phyloP scores from a whole-genome alignment of 2,113 vertebrate species.

The Lepus americanus region DNA sequence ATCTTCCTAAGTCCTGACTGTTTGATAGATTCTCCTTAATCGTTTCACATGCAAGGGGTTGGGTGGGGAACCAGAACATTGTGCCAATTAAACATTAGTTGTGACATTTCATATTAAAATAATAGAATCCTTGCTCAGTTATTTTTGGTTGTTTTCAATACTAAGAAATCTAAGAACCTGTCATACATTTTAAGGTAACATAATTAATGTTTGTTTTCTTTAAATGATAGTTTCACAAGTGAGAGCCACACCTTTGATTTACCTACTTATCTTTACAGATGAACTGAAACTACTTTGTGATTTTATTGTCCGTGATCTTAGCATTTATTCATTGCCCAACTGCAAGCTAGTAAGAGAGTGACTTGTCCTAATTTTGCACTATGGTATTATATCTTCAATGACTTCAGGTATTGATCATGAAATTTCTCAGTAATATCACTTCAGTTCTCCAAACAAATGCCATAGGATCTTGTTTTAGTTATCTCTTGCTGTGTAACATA shows the following conservation, averaged over 20 bases:
- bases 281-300: slow-evolving; percentile 36
- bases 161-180: too few relatives aligned
- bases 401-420: slow-evolving; percentile 1
- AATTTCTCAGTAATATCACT: background rate
- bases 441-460: background rate
- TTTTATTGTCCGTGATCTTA: background rate
- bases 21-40: slow-evolving; percentile 21
- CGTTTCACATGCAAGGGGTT: background rate
- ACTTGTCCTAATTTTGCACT: slow-evolving; percentile 19
- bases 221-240: background rate
- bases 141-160: slow-evolving; percentile 31
- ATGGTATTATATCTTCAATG: background rate
- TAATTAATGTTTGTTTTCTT: slow-evolving; percentile 22
- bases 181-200: slow-evolving; percentile 30
- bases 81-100: slow-evolving; percentile 24
- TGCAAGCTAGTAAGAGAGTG: slow-evolving; percentile 3
- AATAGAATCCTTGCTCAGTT: slow-evolving; percentile 30
- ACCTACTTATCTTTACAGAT: background rate
- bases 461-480: background rate
- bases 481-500: background rate
- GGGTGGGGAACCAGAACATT: background rate
- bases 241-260: slow-evolving; percentile 46
- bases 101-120: slow-evolving; percentile 40
- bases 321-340: background rate
- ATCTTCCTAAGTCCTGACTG: background rate